These are phyloP conservation scores for Distichodus sexfasciatus DNA, from an alignment of 2,797 vertebrate species.

Conservation along the genomic window DNA sequence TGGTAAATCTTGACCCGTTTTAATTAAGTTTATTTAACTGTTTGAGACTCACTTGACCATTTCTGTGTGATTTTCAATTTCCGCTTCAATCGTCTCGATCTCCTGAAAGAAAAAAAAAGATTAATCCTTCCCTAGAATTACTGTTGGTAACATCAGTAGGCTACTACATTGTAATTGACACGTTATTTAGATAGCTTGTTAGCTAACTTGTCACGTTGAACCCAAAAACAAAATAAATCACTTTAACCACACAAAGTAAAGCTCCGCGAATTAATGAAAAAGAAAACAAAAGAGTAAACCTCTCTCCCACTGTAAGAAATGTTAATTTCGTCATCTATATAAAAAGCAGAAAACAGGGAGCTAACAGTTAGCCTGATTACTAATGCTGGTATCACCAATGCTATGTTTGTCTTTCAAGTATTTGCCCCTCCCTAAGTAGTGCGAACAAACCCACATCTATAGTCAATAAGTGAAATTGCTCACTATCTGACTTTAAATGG, in stretches of 20 bases:
- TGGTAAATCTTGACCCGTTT: too few relatives aligned
- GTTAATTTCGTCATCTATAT: too few relatives aligned
- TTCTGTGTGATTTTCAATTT: conserved; percentile 92
- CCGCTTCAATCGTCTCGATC: conserved; percentile 94
- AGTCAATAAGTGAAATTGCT: too few relatives aligned
- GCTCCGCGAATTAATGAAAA: not conserved
- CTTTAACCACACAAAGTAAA: not conserved
- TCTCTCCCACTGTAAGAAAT: too few relatives aligned
- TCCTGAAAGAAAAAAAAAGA: conserved; percentile 73
- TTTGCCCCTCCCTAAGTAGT: too few relatives aligned
- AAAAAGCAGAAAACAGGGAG: too few relatives aligned
- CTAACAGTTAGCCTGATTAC: conserved; percentile 2
- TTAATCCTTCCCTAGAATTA: too few relatives aligned
- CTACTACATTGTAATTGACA: not conserved
- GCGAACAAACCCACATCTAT: too few relatives aligned
- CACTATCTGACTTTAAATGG: too few relatives aligned
- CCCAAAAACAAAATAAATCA: not conserved
- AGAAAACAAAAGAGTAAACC: too few relatives aligned
- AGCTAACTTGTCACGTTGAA: not conserved
- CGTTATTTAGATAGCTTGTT: not conserved
- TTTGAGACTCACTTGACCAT: conserved; percentile 80
- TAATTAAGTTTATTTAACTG: not conserved
- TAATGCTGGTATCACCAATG: not conserved
- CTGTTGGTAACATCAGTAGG: too few relatives aligned
- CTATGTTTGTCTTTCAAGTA: too few relatives aligned